phyloP scores from a whole-genome alignment of 2,888 invertebrate species.

The Piscicola geometra region DNA sequence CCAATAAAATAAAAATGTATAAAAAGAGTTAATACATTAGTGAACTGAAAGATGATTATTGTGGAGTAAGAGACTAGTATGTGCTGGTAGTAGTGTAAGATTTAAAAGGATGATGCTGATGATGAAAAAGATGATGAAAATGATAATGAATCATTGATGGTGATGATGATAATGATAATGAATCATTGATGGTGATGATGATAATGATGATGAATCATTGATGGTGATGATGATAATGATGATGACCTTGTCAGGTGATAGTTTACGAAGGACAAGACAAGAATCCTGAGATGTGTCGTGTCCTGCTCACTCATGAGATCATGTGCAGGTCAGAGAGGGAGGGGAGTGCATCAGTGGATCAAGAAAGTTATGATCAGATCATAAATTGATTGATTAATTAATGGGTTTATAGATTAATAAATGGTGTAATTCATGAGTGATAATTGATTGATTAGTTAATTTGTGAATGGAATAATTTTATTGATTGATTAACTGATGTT shows the following conservation, averaged over 20 bases:
- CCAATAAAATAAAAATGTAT: no score
- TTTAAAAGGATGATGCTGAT: no score
- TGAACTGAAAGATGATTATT: no score
- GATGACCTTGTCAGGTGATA: constrained; percentile 71
- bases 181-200: constrained; percentile 39
- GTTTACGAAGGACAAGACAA: constrained; percentile 99
- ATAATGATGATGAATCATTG: constrained; percentile 40
- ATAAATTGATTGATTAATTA: constrained; percentile 9
- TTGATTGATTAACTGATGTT: no score
- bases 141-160: constrained; percentile 73
- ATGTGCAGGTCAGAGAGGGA: constrained; percentile 84
- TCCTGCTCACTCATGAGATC: constrained; percentile 95
- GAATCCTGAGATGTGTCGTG: constrained; percentile 99
- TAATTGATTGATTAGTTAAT: not conserved
- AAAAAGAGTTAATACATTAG: no score
- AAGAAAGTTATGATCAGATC: not conserved
- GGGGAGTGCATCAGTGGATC: not conserved
- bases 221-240: constrained; percentile 33
- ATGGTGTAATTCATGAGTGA: not conserved
- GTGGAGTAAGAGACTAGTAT: no score
- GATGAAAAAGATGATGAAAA: no score
- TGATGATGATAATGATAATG: constrained; percentile 39
- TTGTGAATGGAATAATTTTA: no score
- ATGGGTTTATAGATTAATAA: constrained; percentile 10
- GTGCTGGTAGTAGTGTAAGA: no score